Evolutionary conservation across 2,888 invertebrate genomes (phyloP).

Genomic region (Shargacucullia verbasci): DNA sequence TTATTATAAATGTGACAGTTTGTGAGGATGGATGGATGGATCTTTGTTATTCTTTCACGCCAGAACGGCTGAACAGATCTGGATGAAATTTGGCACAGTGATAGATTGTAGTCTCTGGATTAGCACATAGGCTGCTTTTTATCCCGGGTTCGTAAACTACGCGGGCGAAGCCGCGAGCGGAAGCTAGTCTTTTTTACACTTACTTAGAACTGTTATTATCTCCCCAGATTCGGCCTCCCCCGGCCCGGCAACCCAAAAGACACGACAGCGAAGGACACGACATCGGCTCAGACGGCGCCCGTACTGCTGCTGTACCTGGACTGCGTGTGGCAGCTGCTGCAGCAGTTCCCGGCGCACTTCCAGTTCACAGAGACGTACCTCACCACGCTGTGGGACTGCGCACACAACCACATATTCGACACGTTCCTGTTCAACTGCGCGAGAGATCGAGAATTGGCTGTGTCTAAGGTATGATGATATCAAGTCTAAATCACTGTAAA

Average conservation of each 20-base stretch:
- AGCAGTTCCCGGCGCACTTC: constrained; percentile 96
- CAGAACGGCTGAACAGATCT: no score
- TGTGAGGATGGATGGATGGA: no score
- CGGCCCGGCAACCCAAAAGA: constrained; percentile 89
- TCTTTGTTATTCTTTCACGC: no score
- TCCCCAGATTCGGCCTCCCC: constrained; percentile 91
- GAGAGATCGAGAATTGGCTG: constrained; percentile 92
- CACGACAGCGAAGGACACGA: constrained; percentile 58
- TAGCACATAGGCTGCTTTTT: no score
- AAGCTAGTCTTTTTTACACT: no score
- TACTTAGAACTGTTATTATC: no score
- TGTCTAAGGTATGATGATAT: constrained; percentile 83
- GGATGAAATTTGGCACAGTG: no score
- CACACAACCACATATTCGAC: constrained; percentile 96
- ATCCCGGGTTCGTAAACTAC: no score
- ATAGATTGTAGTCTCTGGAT: no score
- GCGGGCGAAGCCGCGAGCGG: no score
- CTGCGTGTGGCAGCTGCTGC: constrained; percentile 96
- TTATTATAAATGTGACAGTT: no score
- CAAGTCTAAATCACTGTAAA: background rate
- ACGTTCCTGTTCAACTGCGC: constrained; percentile 97
- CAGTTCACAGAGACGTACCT: constrained; percentile 98
- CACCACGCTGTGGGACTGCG: constrained; percentile 97
- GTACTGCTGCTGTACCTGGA: constrained; percentile 97
- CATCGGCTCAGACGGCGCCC: constrained; percentile 90